A percentile compares a stretch with the other conserved stretches of the same genome.
These are phyloP conservation scores for Crotalus tigris DNA, from an alignment of 2,113 vertebrate species.

Conservation along the genomic window DNA sequence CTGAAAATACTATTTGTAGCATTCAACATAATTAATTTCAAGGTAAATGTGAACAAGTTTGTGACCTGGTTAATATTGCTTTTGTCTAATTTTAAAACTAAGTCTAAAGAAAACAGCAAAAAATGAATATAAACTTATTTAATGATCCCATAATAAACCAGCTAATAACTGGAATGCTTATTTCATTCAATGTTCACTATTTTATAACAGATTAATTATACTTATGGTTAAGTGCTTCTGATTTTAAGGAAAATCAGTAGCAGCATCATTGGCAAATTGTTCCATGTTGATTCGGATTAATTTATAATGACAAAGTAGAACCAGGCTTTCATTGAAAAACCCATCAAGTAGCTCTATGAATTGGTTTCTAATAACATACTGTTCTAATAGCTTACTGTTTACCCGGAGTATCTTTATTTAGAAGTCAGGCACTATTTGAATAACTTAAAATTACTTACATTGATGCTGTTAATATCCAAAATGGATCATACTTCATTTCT, in stretches of 20 bases:
- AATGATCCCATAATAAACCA: not conserved
- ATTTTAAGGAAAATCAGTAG: not conserved
- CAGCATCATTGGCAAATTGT: no score
- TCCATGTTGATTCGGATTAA: not conserved
- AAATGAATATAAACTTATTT: not conserved
- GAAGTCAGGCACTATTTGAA: not conserved
- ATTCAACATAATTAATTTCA: not conserved
- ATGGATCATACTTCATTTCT: not conserved
- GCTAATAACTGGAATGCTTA: not conserved
- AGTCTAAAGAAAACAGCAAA: not conserved
- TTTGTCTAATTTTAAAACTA: not conserved
- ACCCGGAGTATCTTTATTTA: not conserved
- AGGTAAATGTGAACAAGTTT: not conserved
- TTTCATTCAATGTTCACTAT: not conserved
- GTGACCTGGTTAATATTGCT: not conserved
- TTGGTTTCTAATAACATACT: not conserved
- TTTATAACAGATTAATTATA: not conserved
- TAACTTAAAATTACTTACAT: constrained; percentile 33
- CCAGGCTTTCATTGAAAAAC: not conserved
- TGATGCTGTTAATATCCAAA: constrained; percentile 35
- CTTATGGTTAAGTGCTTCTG: not conserved
- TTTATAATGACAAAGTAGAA: not conserved
- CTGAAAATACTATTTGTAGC: not conserved
- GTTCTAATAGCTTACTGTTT: not conserved
- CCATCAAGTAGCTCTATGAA: not conserved